Base-by-base conservation (phyloP, 2,113 vertebrate genomes). In the Neolamprologus caudopunctatus region DNA sequence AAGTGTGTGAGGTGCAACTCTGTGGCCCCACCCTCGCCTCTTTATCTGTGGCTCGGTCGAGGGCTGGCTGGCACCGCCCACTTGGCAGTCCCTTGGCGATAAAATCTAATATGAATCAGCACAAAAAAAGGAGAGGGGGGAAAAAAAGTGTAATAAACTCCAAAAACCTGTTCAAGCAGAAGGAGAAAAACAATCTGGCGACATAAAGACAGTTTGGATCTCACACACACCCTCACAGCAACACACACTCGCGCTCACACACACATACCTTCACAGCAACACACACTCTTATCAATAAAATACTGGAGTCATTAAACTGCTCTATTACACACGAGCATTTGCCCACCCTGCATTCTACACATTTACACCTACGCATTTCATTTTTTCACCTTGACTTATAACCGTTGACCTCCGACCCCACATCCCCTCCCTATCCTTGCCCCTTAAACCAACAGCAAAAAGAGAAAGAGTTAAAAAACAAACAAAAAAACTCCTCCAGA, bases 41-140 rank as follows among this genome's bases (percentile, higher is more conserved):
- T 81, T 37, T 31, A 33, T 85, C 12, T 85, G 88, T 75, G 75
- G 80, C 84, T 92, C 47, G 55, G 26, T 55, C 80, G 80, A 89
- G 78, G 85, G 86, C 45, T 83, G 86, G 87, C 87, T 84, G 85
- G 68, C 88, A 82, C 89, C 87, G 28, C 85, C 92, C 68, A 11
- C 89, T 89, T 87, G 84, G 94, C 94, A 95, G 94, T 95, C 95
- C 84, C 87, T 89, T 57, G 91, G 94, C 92, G 35, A 86, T 73
- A 57, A 91, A 83, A 86, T 89, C 83, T 71, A 78, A 85, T 80
- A 91, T 54, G 87, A 58, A 81, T 63, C 42, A 71, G 53, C 21
- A 33, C 21, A 33, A 79, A 75, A 45, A 73, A 73, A 51, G 4
- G 80, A 85, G 21, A 0, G 63, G 13, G 16, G 10, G 12, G 61